Conservation (phyloP, 2,888 invertebrate species). For the Ochropleura plecta region DNA sequence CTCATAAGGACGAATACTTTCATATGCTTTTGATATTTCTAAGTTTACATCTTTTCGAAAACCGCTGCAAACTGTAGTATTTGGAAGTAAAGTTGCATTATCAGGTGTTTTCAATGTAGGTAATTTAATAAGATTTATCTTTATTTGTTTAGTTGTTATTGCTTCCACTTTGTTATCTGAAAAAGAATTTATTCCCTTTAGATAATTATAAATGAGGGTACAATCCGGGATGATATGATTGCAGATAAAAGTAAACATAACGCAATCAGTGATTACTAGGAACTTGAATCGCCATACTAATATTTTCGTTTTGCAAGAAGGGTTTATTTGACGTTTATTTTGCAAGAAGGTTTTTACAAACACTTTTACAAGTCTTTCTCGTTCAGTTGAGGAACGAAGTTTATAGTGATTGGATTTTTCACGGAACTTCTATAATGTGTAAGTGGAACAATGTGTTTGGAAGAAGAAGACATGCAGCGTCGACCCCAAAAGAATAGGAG, state of each 20-base stretch:
- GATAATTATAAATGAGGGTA: not conserved
- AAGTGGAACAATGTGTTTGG: no score
- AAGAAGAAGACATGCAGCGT: no score
- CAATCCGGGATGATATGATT: not conserved
- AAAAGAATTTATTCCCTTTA: not conserved
- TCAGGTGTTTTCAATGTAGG: not conserved
- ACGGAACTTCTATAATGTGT: no score
- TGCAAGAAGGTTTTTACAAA: no score
- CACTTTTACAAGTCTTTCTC: no score
- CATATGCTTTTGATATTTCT: constrained; percentile 18
- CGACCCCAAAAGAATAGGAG: no score
- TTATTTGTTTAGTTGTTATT: not conserved
- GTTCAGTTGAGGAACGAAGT: no score
- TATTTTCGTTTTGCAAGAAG: no score
- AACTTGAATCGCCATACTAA: not conserved
- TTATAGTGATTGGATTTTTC: no score
- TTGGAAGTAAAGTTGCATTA: not conserved
- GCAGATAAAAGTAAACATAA: not conserved
- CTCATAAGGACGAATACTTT: constrained; percentile 10
- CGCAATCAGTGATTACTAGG: not conserved
- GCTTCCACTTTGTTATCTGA: constrained; percentile 5
- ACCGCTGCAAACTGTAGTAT: not conserved
- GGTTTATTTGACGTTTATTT: no score
- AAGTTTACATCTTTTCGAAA: not conserved
- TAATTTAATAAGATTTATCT: not conserved